phyloP scores from a whole-genome alignment of 2,888 invertebrate genomes.

The Agrilus mali region DNA sequence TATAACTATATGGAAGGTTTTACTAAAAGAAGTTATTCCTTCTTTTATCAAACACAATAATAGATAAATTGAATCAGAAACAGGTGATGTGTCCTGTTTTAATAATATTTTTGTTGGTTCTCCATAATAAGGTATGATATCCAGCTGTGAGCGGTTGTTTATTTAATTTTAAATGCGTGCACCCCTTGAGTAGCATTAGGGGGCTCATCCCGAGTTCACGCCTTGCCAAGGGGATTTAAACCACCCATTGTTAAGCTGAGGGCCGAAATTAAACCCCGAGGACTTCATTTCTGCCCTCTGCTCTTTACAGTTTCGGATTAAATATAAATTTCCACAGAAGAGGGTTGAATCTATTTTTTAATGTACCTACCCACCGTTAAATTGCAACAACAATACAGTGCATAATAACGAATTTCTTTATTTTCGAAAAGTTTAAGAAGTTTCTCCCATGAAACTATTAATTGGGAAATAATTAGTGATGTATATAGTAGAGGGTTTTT shows the following conservation, averaged over 20 bases:
- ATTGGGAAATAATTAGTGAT: not conserved
- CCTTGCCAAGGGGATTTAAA: constrained; percentile 25
- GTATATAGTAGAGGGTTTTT: not conserved
- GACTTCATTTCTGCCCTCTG: constrained; percentile 3
- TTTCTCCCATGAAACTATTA: no score
- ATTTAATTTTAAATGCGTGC: constrained; percentile 26
- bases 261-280: constrained; percentile 10
- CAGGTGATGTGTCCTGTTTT: constrained; percentile 17
- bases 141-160: constrained; percentile 28
- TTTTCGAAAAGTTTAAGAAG: no score
- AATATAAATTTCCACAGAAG: not conserved
- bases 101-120: constrained; percentile 21
- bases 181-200: constrained; percentile 22
- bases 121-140: constrained; percentile 24
- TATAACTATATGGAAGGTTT: no score
- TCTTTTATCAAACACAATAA: not conserved
- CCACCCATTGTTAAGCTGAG: constrained; percentile 15
- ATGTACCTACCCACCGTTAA: no score
- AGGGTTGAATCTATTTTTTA: not conserved
- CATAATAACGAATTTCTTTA: no score
- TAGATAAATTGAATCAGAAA: constrained; percentile 2
- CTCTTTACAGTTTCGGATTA: not conserved
- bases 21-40: no score
- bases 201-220: constrained; percentile 21
- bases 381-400: no score